Evolutionary conservation across 1,140 invertebrate species (phyloP), one percentile per base, ranked within the genome.

Genomic region (Saccostrea echinata): DNA sequence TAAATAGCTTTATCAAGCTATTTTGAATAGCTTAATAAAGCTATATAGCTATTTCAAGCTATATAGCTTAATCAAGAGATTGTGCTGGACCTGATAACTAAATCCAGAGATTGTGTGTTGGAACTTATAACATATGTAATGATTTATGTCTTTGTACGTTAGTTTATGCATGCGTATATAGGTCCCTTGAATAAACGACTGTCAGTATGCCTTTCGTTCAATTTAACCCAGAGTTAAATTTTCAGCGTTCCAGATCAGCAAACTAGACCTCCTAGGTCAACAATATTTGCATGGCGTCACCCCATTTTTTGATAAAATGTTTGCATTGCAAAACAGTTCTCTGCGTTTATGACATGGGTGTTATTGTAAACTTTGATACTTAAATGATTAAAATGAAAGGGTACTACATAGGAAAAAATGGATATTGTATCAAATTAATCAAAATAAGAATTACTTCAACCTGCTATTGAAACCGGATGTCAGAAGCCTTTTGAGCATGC

Each of bases 391-490:
- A 1, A 16, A 76, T 11, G 27, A 76, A 13, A 64, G 2, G 8
- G 24, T 21, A 64, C 57, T 64, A 1, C 3, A 30, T 76, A 30
- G 27, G 68, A 33, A 76, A 18, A 12, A 27, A n/a, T 13, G 16
- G 21, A 21, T 24, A 64, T 64, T n/a, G 8, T n/a, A 21, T 64
- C 57, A 76, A 76, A 76, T 76, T 30, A 76, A 76, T 27, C 68
- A 76, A 76, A 76, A 33, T 76, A 76, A 76, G n/a, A 76, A 33
- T 76, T 30, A 76, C n/a, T 13, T 24, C 68, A 76, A 76, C 68
- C 68, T 76, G 30, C 68, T 71, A 61, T 27, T 51, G 18, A 84
- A 84, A 84, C 84, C 43, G 43, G n/a, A 84, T 85, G 82, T 84
- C 53, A 53, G 52, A 21, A 84, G 11, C 18, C 53, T 52, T 64